Evolutionary conservation across 1,140 invertebrate species (phyloP).

Genomic region (Holotrichia oblita): DNA sequence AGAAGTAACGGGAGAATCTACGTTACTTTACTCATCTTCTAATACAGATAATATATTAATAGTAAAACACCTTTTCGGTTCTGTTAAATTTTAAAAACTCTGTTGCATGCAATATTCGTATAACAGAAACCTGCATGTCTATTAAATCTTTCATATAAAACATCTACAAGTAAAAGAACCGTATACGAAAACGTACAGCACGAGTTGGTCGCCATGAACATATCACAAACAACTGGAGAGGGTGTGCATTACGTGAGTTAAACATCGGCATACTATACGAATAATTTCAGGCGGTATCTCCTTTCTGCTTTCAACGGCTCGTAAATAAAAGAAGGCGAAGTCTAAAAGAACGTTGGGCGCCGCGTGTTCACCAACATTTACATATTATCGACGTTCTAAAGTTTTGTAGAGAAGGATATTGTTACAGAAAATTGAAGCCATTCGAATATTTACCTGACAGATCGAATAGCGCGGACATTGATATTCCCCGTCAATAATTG

Average conservation of each 20-base stretch:
- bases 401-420: conserved; percentile 35
- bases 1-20: too few relatives aligned
- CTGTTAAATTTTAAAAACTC: too few relatives aligned
- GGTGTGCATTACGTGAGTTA: conserved; percentile 2
- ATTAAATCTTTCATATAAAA: not conserved
- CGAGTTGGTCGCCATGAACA: not conserved
- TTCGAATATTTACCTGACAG: conserved; percentile 30
- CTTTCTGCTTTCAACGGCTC: not conserved
- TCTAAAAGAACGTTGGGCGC: conserved; percentile 17
- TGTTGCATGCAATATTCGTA: too few relatives aligned
- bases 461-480: conserved; percentile 24
- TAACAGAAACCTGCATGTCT: too few relatives aligned
- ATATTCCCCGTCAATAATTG: conserved; percentile 26
- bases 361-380: conserved; percentile 19
- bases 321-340: conserved; percentile 30
- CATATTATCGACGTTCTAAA: conserved; percentile 32
- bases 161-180: not conserved
- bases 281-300: conserved; percentile 15
- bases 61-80: too few relatives aligned
- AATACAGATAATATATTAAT: too few relatives aligned
- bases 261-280: conserved; percentile 15
- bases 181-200: not conserved
- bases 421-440: conserved; percentile 29
- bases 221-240: not conserved
- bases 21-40: too few relatives aligned